Evolutionary conservation across 1,140 invertebrate species (phyloP), one percentile per base, ranked within the genome.

Genomic region (Neotoxoptera formosana): DNA sequence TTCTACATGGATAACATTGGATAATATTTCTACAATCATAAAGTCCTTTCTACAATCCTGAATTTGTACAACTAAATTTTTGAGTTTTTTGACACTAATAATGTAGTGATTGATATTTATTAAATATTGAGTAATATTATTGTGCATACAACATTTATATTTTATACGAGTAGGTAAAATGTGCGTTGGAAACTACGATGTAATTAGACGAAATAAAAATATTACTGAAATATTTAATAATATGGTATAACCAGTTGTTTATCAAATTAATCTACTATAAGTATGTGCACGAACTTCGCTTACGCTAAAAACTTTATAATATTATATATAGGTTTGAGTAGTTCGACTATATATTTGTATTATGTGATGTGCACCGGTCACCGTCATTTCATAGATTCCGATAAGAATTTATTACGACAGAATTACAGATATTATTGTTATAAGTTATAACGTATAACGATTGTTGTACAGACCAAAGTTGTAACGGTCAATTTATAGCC

Each of bases 401-500:
- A 76, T 76, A 76, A 14, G 30, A 67, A 67, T 67, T n/a, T 67
- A n/a, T n/a, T 67, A n/a, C 4, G 30, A 30, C 4, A 76, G 60
- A n/a, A 76, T 76, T 76, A 76, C n/a, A 76, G n/a, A 76, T n/a
- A 67, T 67, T 67, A 76, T 53, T n/a, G 30, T 76, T n/a, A 67
- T 30, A 25, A 67, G 30, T 67, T 67, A n/a, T n/a, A n/a, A n/a
- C 60, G 25, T 60, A 4, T 4, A 67, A n/a, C n/a, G n/a, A n/a
- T n/a, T n/a, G 60, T 14, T 67, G 30, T 67, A 67, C 60, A 67
- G 30, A 30, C 30, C 9, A 4, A n/a, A 67, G 60, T n/a, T n/a
- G 1, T 8, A n/a, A 76, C 60, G 4, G 30, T 76, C 60, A 76
- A 76, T 76, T 76, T 76, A 67, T 67, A 67, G 30, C 60, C 9